phyloP scores from a whole-genome alignment of 2,888 invertebrate genomes.

The Graphium colonna region DNA sequence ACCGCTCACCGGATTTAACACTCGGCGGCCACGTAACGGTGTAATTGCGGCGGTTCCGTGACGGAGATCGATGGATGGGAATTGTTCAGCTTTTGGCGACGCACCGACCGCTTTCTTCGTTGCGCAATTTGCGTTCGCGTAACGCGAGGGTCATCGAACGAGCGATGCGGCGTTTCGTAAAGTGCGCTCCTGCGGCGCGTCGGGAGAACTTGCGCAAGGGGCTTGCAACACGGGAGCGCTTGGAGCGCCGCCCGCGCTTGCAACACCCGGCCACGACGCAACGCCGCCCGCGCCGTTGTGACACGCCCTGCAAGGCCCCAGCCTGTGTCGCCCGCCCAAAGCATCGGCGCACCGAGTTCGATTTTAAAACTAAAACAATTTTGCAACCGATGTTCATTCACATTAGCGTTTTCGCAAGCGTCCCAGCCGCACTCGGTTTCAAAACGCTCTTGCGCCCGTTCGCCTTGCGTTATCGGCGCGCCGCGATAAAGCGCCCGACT shows the following conservation, averaged over 20 bases:
- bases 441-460: slow-evolving; percentile 51
- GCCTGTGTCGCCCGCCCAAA: slow-evolving; percentile 29
- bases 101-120: slow-evolving; percentile 77
- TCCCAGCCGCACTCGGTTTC: slow-evolving; percentile 75
- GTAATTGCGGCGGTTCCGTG: slow-evolving; percentile 73
- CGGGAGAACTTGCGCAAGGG: slow-evolving; percentile 19
- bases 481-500: slow-evolving; percentile 73
- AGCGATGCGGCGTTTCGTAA: slow-evolving; percentile 50
- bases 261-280: slow-evolving; percentile 78
- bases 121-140: slow-evolving; percentile 66
- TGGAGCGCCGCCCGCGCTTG: slow-evolving; percentile 68
- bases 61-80: slow-evolving; percentile 64
- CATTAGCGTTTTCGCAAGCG: slow-evolving; percentile 80
- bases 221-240: slow-evolving; percentile 60
- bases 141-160: slow-evolving; percentile 70
- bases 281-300: slow-evolving; percentile 75
- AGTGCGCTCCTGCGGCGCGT: slow-evolving; percentile 36
- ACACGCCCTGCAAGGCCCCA: slow-evolving; percentile 49
- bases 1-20: slow-evolving; percentile 77
- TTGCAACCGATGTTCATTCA: slow-evolving; percentile 79
- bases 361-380: slow-evolving; percentile 77
- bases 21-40: slow-evolving; percentile 65
- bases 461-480: slow-evolving; percentile 77
- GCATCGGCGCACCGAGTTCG: slow-evolving; percentile 46
- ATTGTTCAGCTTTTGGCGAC: slow-evolving; percentile 69